Evolutionary conservation across 2,888 invertebrate genomes (phyloP).

Genomic region (Noctua comes): DNA sequence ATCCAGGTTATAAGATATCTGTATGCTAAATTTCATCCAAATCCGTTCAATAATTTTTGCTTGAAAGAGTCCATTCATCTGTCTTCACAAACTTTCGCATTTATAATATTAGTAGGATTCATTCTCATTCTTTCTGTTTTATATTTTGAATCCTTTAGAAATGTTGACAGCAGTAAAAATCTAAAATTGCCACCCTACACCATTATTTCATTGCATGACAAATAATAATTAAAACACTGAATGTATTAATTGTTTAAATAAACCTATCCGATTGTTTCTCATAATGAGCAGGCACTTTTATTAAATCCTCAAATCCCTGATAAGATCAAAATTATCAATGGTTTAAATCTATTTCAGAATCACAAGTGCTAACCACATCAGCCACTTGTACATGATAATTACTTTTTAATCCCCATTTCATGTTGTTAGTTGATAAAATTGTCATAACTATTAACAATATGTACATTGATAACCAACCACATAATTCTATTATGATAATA

Average conservation of each 20-base stretch:
- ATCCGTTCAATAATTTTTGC: too few relatives aligned
- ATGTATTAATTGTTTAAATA: constrained; percentile 14
- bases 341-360: constrained; percentile 30
- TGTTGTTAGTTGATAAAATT: constrained; percentile 47
- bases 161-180: background rate
- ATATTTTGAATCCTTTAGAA: background rate
- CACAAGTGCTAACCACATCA: constrained; percentile 41
- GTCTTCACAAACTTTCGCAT: too few relatives aligned
- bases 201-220: background rate
- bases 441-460: constrained; percentile 24
- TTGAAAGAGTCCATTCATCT: too few relatives aligned
- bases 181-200: background rate
- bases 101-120: too few relatives aligned
- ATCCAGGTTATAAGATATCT: too few relatives aligned
- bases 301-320: constrained; percentile 44
- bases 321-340: constrained; percentile 43
- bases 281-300: constrained; percentile 27
- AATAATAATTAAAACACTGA: background rate
- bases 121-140: background rate
- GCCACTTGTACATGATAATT: constrained; percentile 32
- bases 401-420: constrained; percentile 46
- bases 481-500: constrained; percentile 27
- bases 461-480: constrained; percentile 22
- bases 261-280: constrained; percentile 17
- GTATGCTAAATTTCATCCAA: too few relatives aligned